These are phyloP conservation scores for Mastomys coucha DNA, from an alignment of 2,113 vertebrate genomes.

Conservation along the genomic window DNA sequence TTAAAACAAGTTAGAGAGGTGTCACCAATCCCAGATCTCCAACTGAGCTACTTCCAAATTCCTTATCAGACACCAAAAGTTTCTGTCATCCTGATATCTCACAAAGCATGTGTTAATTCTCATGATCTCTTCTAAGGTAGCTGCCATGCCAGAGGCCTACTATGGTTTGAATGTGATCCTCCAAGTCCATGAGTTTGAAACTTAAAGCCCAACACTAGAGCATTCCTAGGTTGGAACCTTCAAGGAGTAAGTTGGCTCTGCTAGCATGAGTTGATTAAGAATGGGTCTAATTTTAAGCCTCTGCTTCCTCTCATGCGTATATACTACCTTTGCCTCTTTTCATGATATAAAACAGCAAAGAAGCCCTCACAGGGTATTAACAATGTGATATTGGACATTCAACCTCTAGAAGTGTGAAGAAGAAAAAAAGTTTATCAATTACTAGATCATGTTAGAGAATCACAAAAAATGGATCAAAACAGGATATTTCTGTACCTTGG, in stretches of 20 bases:
- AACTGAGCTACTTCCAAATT: constrained; percentile 20
- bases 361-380: not conserved
- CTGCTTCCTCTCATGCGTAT: not conserved
- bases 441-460: not conserved
- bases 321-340: not conserved
- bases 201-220: not conserved
- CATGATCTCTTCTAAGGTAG: not conserved
- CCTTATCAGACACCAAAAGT: not conserved
- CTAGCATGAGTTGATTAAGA: not conserved
- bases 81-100: not conserved
- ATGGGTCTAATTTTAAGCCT: not conserved
- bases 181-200: not conserved
- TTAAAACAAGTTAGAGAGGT: not conserved
- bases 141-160: not conserved
- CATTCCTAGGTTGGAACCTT: not conserved
- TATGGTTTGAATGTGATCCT: not conserved
- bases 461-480: not conserved
- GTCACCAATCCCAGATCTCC: not conserved
- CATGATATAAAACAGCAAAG: not conserved
- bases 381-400: not conserved
- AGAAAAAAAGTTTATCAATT: not conserved
- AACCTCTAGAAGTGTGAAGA: not conserved
- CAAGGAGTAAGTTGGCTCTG: not conserved
- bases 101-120: not conserved
- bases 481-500: not conserved